These are phyloP conservation scores for Sturnira hondurensis DNA, from an alignment of 2,113 vertebrate species.

Conservation along the genomic window DNA sequence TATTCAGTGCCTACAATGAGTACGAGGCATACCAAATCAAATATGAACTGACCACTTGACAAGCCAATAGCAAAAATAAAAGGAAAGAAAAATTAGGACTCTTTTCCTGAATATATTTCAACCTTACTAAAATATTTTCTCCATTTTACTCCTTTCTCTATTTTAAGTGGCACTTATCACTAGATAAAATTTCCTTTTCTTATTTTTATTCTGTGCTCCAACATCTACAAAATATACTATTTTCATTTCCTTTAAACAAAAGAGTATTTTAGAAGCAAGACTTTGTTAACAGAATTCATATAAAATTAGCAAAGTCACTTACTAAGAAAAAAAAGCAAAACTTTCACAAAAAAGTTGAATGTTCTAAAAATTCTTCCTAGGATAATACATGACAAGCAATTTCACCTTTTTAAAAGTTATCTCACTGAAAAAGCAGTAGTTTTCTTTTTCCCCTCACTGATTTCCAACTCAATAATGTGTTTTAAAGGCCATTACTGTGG, in stretches of 20 bases:
- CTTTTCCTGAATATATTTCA: slow-evolving; percentile 76
- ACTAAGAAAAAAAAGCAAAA: slow-evolving; percentile 1
- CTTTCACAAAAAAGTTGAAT: slow-evolving; percentile 17
- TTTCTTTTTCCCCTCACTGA: slow-evolving; percentile 21
- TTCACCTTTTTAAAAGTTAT: slow-evolving; percentile 21
- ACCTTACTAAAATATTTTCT: slow-evolving; percentile 77
- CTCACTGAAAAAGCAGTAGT: slow-evolving; percentile 19
- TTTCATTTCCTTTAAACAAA: slow-evolving; percentile 50
- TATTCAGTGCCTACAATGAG: slow-evolving; percentile 73
- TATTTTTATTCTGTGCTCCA: not conserved
- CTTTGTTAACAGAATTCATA: slow-evolving; percentile 40
- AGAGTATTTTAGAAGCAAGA: slow-evolving; percentile 49
- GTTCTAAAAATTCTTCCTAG: slow-evolving; percentile 19
- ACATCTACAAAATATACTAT: slow-evolving; percentile 47
- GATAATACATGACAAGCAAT: slow-evolving; percentile 38
- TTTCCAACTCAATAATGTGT: slow-evolving; percentile 19
- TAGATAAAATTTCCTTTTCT: slow-evolving; percentile 44
- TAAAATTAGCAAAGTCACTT: not conserved
- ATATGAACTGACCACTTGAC: slow-evolving; percentile 75
- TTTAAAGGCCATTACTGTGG: not conserved
- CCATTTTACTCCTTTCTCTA: slow-evolving; percentile 64
- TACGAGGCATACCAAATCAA: slow-evolving; percentile 78
- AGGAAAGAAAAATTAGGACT: slow-evolving; percentile 75
- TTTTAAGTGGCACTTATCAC: slow-evolving; percentile 71
- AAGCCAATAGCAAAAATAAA: slow-evolving; percentile 79